Conservation (phyloP, 1,140 invertebrate species). For the Sarcophaga peregrina region DNA sequence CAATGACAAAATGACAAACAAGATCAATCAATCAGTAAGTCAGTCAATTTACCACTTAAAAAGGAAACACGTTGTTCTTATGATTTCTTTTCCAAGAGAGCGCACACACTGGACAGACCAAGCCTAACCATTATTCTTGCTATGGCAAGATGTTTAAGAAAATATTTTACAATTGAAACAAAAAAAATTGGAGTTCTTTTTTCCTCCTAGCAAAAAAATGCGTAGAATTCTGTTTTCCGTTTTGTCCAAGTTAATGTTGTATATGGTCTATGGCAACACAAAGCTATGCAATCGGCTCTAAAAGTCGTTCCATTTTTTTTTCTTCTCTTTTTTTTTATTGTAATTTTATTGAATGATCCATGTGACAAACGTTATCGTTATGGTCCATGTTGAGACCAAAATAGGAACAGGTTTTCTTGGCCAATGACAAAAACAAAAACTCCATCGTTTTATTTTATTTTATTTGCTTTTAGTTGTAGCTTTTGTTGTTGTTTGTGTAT, state of each 20-base stretch:
- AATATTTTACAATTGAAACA: not conserved
- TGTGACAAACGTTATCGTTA: not conserved
- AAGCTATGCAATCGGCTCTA: not conserved
- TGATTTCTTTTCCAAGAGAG: not conserved
- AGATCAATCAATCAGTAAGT: conserved; percentile 40
- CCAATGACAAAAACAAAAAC: no score
- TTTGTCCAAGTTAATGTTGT: not conserved
- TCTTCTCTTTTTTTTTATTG: not conserved
- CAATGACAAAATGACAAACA: conserved; percentile 34
- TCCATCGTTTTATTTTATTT: no score
- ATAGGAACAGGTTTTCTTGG: not conserved
- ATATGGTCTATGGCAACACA: no score
- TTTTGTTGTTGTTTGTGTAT: not conserved
- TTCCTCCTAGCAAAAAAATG: conserved; percentile 9
- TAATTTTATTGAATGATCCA: conserved; percentile 11
- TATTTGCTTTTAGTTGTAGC: no score
- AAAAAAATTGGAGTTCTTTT: not conserved
- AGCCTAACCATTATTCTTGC: not conserved
- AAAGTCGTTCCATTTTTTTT: conserved; percentile 21
- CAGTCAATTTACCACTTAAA: conserved; percentile 36
- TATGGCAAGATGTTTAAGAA: not conserved
- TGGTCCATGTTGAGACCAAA: not conserved
- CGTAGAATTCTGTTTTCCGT: conserved; percentile 28
- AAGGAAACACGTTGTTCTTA: conserved; percentile 31
- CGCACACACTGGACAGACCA: not conserved